Evolutionary conservation across 2,888 invertebrate genomes (phyloP).

Genomic region (Hirtodrosophila trivittata): DNA sequence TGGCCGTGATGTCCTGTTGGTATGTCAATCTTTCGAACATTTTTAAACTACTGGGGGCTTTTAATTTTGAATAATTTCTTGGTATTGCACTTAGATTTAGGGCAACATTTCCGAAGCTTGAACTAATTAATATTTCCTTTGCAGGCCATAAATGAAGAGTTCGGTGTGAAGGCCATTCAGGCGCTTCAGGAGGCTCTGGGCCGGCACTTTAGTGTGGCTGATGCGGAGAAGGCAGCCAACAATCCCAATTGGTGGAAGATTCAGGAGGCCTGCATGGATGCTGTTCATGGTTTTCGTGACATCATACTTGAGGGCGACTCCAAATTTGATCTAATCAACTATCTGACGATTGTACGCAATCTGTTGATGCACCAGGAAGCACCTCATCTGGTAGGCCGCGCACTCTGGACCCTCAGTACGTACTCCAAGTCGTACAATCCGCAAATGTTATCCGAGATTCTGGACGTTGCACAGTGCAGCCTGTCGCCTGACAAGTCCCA

Average conservation of each 20-base stretch:
- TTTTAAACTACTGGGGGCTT: too few species aligned
- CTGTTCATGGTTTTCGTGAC: constrained; percentile 85
- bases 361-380: constrained; percentile 81
- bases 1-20: constrained; percentile 87
- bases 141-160: constrained; percentile 85
- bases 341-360: constrained; percentile 82
- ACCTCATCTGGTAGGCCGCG: constrained; percentile 82
- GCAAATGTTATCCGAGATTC: constrained; percentile 81
- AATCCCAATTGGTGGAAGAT: constrained; percentile 87
- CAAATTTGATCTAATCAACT: constrained; percentile 83
- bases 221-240: constrained; percentile 84
- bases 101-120: too few species aligned
- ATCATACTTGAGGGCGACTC: constrained; percentile 81
- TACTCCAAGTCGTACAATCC: constrained; percentile 83
- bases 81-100: too few species aligned
- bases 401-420: constrained; percentile 82
- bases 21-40: too few species aligned
- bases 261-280: constrained; percentile 87
- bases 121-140: background rate
- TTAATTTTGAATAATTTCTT: too few species aligned
- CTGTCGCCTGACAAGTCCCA: constrained; percentile 81
- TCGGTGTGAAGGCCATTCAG: constrained; percentile 85
- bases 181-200: constrained; percentile 86
- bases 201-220: constrained; percentile 86
- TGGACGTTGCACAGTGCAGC: constrained; percentile 80